Conservation (phyloP, 2,113 vertebrate genomes). For the Varanus komodoensis region DNA sequence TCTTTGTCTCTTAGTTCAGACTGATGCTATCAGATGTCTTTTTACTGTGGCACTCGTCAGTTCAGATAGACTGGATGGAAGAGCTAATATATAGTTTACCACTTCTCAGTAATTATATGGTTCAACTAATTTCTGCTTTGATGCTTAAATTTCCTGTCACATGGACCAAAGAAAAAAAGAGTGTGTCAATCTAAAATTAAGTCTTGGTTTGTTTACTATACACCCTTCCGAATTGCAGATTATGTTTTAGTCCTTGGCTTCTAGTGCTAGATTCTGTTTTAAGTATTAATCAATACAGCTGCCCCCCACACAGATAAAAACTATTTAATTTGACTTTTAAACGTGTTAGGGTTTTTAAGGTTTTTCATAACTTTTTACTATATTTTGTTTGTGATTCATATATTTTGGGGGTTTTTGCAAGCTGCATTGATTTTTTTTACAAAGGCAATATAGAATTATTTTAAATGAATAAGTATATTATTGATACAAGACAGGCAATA, state of each 20-base stretch:
- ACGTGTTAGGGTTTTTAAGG: too few relatives aligned
- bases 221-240: not conserved
- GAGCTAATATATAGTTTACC: not conserved
- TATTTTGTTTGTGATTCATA: too few relatives aligned
- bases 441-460: too few relatives aligned
- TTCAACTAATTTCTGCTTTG: conserved; percentile 40
- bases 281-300: not conserved
- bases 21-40: conserved; percentile 10
- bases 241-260: not conserved
- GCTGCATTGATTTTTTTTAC: too few relatives aligned
- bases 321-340: too few relatives aligned
- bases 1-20: not conserved
- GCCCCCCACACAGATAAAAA: too few relatives aligned
- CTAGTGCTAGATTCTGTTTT: not conserved
- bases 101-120: conserved; percentile 20
- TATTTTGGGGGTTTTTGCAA: too few relatives aligned
- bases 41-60: conserved; percentile 25
- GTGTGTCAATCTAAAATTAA: not conserved
- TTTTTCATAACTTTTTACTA: too few relatives aligned
- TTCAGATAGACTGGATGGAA: conserved; percentile 5
- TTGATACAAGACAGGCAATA: too few relatives aligned
- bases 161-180: not conserved
- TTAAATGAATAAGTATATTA: too few relatives aligned
- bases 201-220: not conserved
- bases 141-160: conserved; percentile 20